Evolutionary conservation across 1,140 invertebrate species (phyloP), one percentile per base, ranked within the genome.

Genomic region (Tetramorium parvispinum): DNA sequence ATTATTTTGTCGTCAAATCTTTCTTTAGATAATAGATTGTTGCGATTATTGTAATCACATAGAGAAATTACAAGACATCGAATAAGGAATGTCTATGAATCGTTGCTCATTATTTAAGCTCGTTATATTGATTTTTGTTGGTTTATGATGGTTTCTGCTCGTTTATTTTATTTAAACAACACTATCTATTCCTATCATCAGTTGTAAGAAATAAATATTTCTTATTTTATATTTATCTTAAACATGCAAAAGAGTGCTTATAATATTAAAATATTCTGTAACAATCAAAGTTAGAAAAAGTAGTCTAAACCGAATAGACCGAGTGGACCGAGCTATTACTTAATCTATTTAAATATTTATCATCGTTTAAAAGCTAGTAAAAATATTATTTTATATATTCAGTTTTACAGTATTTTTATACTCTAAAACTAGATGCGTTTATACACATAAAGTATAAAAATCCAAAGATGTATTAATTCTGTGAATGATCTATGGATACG

Each of bases 1-100:
- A 82, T 82, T 82, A 71, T 71, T 57, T 57, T 57, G 51, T 71
- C 66, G 37, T 81, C 11, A 18, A 24, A 79, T 68, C 13, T 57
- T 49, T 37, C 10, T 51, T 70, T 21, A 49, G 18, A 81, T 11
- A 43, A 73, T 2, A 21, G 32, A 32, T 57, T 53, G 16, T 27
- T 57, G 3, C 24, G 18, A 82, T 46, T 43, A 24, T 13, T 18
- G 5, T 46, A 57, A 7, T 71, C n/a, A 18, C 11, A 43, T 40
- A 37, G 2, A 32, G 46, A 66, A 37, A 27, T 21, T 68, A 43
- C 0, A 24, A 66, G 43, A 40, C 11, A 27, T 21, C 10, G 55
- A 27, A 5, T 61, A 32, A 49, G 5, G 2, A 49, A 37, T 65
- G 8, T 24, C 18, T 65, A 8, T 43, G 8, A 76, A 1, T 65